Base-by-base conservation (phyloP, 2,888 invertebrate genomes). In the Bellardia pandia region DNA sequence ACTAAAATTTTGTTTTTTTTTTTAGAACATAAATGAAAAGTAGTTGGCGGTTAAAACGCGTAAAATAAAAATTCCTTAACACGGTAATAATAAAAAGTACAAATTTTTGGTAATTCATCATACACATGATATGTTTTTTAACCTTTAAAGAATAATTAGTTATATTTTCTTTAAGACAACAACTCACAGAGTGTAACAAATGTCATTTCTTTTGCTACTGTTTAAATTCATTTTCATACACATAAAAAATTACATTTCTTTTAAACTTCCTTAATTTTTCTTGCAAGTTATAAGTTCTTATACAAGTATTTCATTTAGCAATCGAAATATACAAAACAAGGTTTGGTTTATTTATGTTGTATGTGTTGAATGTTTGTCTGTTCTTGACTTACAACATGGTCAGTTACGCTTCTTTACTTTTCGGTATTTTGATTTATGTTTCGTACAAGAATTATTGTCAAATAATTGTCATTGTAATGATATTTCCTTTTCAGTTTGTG, bases 381-480 rank as follows among this genome's bases (percentile, higher is more conserved):
- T 16, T 9, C 33, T 58, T 66, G 33, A 51, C 53, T 33, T 58
- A 30, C 37, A 51, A 8, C 11, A 58, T 74, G 80, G 56, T 53
- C 68, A 76, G 76, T 71, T 42, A 62, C 33, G 9, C 69, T 68
- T 69, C 51, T 79, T 75, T 68, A 68, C 42, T 64, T 83, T 71
- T 77, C 45, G 33, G 68, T 79, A 78, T 68, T 81, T 85, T 87
- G 84, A 87, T 87, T 87, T 87, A 87, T 87, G 53, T 74, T 56
- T 71, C 37, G 60, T 74, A 77, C 60, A 84, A 74, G 51, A 84
- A 80, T 74, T 78, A 84, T 84, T 84, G 74, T 84, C 84, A 84
- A 69, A 84, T 81, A 84, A 87, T 84, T 87, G 80, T 85, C 81
- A 85, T 68, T 72, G 53, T 74, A 77, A 56, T 87, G 74, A 69